phyloP scores from a whole-genome alignment of 1,140 invertebrate species.

The Coelopa frigida region DNA sequence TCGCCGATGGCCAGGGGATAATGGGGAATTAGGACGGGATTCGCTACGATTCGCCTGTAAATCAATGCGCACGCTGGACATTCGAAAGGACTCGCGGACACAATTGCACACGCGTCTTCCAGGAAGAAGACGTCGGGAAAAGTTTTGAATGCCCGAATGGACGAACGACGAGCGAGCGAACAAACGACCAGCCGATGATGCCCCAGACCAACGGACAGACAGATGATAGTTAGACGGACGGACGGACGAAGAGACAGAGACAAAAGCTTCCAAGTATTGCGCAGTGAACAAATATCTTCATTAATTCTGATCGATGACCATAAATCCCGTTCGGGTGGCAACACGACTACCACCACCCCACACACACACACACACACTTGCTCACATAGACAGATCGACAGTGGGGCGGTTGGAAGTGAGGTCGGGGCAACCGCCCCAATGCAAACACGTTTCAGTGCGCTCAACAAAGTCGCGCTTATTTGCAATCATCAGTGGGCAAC shows the following conservation, averaged over 20 bases:
- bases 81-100: slow-evolving; percentile 14
- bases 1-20: not conserved
- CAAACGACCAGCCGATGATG: not conserved
- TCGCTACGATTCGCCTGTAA: slow-evolving; percentile 6
- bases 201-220: not conserved
- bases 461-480: no score
- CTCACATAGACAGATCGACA: no score
- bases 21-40: not conserved
- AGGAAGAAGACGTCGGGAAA: not conserved
- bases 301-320: slow-evolving; percentile 45
- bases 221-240: no score
- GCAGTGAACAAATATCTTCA: slow-evolving; percentile 36
- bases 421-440: no score
- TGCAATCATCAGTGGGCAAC: no score
- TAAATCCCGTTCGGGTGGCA: slow-evolving; percentile 28
- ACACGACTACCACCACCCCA: not conserved
- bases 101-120: not conserved
- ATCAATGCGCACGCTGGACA: slow-evolving; percentile 5
- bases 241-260: not conserved
- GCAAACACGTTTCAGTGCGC: no score
- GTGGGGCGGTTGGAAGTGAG: no score
- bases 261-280: slow-evolving; percentile 5
- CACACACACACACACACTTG: not conserved
- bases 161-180: no score
- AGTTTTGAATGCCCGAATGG: slow-evolving; percentile 2